Evolutionary conservation across 2,797 vertebrate genomes (phyloP).

Genomic region (Rousettus madagascariensis): DNA sequence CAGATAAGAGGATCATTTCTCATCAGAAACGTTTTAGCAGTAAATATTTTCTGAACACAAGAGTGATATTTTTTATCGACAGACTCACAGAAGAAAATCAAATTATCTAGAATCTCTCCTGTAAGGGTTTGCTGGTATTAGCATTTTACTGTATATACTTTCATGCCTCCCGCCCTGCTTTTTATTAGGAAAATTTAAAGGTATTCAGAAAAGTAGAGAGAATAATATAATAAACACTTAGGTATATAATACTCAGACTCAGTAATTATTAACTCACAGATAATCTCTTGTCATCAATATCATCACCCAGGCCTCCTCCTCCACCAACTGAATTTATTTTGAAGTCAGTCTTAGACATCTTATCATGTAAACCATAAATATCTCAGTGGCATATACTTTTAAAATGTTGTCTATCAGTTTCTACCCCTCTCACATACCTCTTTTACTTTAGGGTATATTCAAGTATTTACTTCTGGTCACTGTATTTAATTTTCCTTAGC

Average conservation of each 20-base stretch:
- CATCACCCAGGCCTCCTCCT: neutral
- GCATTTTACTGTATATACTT: constrained; percentile 8
- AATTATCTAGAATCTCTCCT: neutral
- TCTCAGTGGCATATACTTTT: neutral
- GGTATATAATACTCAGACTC: neutral
- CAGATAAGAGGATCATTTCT: neutral
- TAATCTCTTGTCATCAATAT: neutral
- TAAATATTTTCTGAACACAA: constrained; percentile 3
- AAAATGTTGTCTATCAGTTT: constrained; percentile 16
- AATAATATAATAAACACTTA: neutral
- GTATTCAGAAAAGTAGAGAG: neutral
- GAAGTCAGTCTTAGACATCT: neutral
- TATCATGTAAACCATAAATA: constrained; percentile 1
- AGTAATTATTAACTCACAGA: neutral
- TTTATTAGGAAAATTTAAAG: constrained; percentile 51
- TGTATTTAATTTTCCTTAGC: neutral
- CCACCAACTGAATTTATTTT: constrained; percentile 30
- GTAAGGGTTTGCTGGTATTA: neutral
- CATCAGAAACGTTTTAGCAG: constrained; percentile 23
- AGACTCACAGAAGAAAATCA: constrained; percentile 43
- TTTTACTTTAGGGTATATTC: neutral
- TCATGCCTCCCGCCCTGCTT: neutral
- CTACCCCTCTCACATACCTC: neutral
- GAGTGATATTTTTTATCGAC: constrained; percentile 10
- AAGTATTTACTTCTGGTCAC: neutral